Percentiles rank a stretch among this genome's conserved stretches.
phyloP scores from a whole-genome alignment of 2,888 invertebrate genomes.

The Dyspetes luteomarginatus region DNA sequence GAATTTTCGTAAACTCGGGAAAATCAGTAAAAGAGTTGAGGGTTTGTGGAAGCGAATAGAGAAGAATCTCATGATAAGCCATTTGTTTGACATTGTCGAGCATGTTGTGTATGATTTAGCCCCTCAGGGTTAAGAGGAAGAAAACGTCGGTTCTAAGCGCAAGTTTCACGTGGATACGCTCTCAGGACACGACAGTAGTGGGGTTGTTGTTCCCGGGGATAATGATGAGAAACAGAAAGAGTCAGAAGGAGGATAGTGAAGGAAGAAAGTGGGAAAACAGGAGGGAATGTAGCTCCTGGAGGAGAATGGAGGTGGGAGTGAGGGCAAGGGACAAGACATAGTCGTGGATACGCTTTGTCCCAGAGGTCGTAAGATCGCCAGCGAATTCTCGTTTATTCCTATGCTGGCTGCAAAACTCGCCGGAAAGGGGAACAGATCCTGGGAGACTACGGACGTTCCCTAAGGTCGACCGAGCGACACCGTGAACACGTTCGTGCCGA shows the following conservation, averaged over 20 bases:
- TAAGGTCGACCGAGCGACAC: constrained; percentile 29
- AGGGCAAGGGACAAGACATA: constrained; percentile 29
- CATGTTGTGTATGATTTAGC: constrained; percentile 27
- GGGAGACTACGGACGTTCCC: constrained; percentile 47
- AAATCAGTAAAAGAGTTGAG: background rate
- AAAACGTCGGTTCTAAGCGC: constrained; percentile 27
- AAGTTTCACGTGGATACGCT: constrained; percentile 31
- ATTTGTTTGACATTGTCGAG: constrained; percentile 54
- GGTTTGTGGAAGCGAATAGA: background rate
- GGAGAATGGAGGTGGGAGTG: constrained; percentile 17
- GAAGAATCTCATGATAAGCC: constrained; percentile 38
- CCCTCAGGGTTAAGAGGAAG: constrained; percentile 30
- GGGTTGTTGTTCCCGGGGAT: constrained; percentile 36
- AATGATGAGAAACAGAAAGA: constrained; percentile 39
- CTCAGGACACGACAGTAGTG: constrained; percentile 18
- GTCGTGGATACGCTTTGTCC: constrained; percentile 46
- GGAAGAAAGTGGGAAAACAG: constrained; percentile 36
- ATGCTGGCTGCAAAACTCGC: constrained; percentile 43
- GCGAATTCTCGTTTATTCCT: constrained; percentile 63
- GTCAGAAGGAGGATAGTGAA: background rate
- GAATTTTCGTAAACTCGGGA: constrained; percentile 9
- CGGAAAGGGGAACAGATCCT: constrained; percentile 52
- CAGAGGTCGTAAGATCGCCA: constrained; percentile 68
- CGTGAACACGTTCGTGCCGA: constrained; percentile 28
- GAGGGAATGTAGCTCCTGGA: constrained; percentile 5